phyloP scores from a whole-genome alignment of 2,888 invertebrate genomes.

The Lasioglossum calceatum region DNA sequence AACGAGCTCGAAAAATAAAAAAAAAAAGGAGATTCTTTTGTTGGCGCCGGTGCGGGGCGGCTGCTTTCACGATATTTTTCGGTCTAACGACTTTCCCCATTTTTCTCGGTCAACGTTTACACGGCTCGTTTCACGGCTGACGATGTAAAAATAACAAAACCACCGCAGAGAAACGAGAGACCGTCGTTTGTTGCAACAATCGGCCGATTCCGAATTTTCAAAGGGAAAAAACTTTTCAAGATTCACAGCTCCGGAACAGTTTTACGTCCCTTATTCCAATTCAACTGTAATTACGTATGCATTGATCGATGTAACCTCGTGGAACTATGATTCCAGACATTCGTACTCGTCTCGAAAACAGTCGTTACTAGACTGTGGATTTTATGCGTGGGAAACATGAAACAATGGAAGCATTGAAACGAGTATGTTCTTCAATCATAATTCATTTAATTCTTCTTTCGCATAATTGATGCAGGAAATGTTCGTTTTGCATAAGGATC shows the following conservation, averaged over 20 bases:
- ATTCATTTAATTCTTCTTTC: neutral
- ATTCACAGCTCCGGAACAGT: neutral
- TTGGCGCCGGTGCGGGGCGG: neutral
- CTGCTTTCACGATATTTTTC: slow-evolving; percentile 37
- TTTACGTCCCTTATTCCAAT: neutral
- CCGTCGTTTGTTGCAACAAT: neutral
- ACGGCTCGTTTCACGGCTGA: slow-evolving; percentile 52
- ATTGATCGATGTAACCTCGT: neutral
- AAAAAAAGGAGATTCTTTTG: slow-evolving; percentile 14
- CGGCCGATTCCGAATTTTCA: neutral
- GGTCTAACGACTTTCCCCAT: slow-evolving; percentile 58
- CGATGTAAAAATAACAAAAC: slow-evolving; percentile 40
- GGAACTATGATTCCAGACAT: neutral
- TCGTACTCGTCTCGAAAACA: neutral
- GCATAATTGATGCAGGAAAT: neutral
- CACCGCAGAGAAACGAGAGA: neutral
- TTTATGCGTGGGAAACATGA: neutral
- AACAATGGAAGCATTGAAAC: neutral
- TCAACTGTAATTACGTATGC: neutral
- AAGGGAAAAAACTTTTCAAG: neutral
- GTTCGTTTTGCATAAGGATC: neutral
- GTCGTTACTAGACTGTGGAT: neutral
- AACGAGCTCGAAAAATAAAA: slow-evolving; percentile 2
- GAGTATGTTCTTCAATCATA: neutral
- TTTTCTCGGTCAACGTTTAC: slow-evolving; percentile 39